Evolutionary conservation across 2,888 invertebrate species (phyloP), one percentile per base, ranked within the genome.

Genomic region (Gymnocheta viridis): DNA sequence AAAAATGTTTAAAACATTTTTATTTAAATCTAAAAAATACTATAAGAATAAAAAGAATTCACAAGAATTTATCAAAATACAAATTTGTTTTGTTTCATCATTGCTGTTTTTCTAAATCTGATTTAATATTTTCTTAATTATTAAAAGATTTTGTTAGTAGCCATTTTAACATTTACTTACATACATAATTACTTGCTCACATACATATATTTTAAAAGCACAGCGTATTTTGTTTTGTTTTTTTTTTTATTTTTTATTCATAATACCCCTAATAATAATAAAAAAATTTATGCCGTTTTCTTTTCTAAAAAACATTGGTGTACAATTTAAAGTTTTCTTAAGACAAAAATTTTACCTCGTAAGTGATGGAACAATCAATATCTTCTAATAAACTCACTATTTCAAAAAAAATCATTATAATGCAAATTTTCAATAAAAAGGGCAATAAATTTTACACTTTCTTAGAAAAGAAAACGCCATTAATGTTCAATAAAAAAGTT

Each of bases 1-100:
- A 76, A 76, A 44, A 70, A 78, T 66, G 66, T 72, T 80, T 80
- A 78, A 84, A 81, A 84, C 81, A 74, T 82, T 78, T 44, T 73
- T 58, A 79, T 67, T 51, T 41, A n/a, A 72, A 2, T 74, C 38
- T 81, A 74, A 60, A 49, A 70, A 82, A 82, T 72, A 78, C 58
- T 66, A 70, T 72, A 70, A 70, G 41, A 66, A 70, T 83, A 76
- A 79, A 64, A 74, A 51, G 69, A 79, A 79, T 79, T 83, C 32
- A 41, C 74, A 74, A 54, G 64, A 78, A 78, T 47, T 47, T 76
- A 74, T 83, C 66, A 83, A 83, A 83, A 80, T 80, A 80, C 79
- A 79, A 29, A 69, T 6, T 64, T 73, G 67, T 56, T 58, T 38
- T 64, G 22, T 66, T 72, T 56, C 2, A 27, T 49, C 1, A 14